Conservation (phyloP, 2,797 vertebrate genomes). For the Fundulus diaphanus region DNA sequence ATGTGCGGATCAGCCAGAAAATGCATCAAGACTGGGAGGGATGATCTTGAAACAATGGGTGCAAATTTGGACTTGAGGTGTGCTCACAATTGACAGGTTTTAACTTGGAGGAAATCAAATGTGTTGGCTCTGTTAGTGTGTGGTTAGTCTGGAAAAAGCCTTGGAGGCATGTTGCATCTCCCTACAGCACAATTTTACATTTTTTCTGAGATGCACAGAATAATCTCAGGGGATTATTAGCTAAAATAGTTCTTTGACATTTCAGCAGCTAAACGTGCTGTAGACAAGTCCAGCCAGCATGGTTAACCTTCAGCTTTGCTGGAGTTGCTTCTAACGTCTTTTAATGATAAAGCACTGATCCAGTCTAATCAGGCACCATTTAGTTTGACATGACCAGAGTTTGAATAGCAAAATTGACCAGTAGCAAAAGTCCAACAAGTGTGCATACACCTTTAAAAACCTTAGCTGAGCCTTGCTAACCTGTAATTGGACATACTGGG, state of each 20-base stretch:
- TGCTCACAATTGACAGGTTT: neutral
- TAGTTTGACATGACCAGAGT: no score
- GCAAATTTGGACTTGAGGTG: conserved; percentile 1
- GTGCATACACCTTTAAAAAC: no score
- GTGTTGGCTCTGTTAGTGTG: neutral
- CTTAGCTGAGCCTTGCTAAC: no score
- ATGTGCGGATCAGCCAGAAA: conserved; percentile 3
- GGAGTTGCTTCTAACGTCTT: no score
- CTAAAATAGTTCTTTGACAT: neutral
- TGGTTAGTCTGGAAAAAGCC: neutral
- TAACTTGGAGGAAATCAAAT: neutral
- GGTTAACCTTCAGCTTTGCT: no score
- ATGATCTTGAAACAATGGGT: conserved; percentile 10
- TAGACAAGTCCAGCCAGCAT: no score
- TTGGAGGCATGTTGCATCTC: no score
- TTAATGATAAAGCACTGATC: no score
- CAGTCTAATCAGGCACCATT: neutral
- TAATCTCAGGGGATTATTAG: neutral
- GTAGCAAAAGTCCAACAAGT: no score
- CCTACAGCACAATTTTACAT: neutral
- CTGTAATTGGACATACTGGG: no score
- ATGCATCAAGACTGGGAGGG: conserved; percentile 5
- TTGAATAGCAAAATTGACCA: no score
- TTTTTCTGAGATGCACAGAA: neutral
- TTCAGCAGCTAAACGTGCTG: neutral